phyloP scores from a whole-genome alignment of 2,888 invertebrate species.

The Drosophila nr. perissopoda region DNA sequence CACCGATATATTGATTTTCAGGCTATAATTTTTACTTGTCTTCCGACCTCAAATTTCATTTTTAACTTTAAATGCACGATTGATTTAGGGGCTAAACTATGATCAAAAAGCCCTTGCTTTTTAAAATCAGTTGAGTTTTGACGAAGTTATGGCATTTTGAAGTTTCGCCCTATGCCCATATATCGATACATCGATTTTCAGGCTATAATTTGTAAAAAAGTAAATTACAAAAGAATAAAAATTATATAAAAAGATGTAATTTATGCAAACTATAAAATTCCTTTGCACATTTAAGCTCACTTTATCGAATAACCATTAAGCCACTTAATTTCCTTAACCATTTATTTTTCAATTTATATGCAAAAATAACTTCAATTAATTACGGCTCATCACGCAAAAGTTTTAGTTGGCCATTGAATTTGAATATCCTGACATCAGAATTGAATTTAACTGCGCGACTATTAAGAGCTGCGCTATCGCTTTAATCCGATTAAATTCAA shows the following conservation, averaged over 20 bases:
- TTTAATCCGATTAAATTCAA: slow-evolving; percentile 75
- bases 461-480: slow-evolving; percentile 44
- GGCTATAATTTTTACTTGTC: too few relatives aligned
- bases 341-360: slow-evolving; percentile 1
- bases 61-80: too few relatives aligned
- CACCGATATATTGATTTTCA: too few relatives aligned
- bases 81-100: too few relatives aligned
- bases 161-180: too few relatives aligned
- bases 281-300: not conserved
- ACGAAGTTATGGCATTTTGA: too few relatives aligned
- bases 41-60: too few relatives aligned
- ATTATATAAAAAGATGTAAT: not conserved
- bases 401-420: slow-evolving; percentile 25
- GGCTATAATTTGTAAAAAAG: too few relatives aligned
- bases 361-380: not conserved
- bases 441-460: slow-evolving; percentile 55
- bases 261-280: not conserved
- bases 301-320: not conserved
- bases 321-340: not conserved
- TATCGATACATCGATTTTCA: too few relatives aligned
- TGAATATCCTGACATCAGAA: slow-evolving; percentile 30
- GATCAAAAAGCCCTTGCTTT: too few relatives aligned
- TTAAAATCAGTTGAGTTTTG: too few relatives aligned
- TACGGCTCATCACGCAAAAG: slow-evolving; percentile 17
- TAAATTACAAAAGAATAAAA: not conserved